These are phyloP conservation scores for Chlorops oryzae DNA, from an alignment of 1,140 invertebrate species.

Conservation along the genomic window DNA sequence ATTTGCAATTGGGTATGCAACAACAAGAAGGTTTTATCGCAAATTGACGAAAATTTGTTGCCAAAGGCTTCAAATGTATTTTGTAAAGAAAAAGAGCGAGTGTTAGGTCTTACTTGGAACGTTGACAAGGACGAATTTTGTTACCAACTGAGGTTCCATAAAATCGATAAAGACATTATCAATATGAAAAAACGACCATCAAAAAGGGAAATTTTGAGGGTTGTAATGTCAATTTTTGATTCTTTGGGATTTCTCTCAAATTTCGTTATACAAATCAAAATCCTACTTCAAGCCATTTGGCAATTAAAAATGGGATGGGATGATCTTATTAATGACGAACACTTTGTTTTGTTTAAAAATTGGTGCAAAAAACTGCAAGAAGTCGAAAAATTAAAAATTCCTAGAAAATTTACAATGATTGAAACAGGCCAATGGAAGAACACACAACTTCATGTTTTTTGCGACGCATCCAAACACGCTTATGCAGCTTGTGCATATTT, in stretches of 20 bases:
- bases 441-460: conserved; percentile 4
- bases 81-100: conserved; percentile 12
- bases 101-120: conserved; percentile 13
- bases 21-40: conserved; percentile 8
- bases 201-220: conserved; percentile 10
- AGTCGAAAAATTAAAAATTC: not conserved
- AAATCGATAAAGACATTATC: conserved; percentile 9
- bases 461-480: no score
- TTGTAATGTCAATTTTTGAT: conserved; percentile 6
- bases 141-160: conserved; percentile 11
- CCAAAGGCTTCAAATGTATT: no score
- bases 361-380: not conserved
- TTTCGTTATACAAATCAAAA: not conserved
- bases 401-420: not conserved
- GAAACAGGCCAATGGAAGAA: conserved; percentile 2
- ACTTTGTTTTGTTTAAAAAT: not conserved
- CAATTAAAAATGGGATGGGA: conserved; percentile 10
- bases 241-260: not conserved
- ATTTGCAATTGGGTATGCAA: conserved; percentile 17
- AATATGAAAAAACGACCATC: conserved; percentile 6
- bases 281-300: conserved; percentile 12
- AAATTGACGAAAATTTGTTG: no score
- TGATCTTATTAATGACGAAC: conserved; percentile 4
- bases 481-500: no score
- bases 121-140: conserved; percentile 5